Evolutionary conservation across 2,113 vertebrate species (phyloP), one percentile per base, ranked within the genome.

Genomic region (Speoplatyrhinus poulsoni): DNA sequence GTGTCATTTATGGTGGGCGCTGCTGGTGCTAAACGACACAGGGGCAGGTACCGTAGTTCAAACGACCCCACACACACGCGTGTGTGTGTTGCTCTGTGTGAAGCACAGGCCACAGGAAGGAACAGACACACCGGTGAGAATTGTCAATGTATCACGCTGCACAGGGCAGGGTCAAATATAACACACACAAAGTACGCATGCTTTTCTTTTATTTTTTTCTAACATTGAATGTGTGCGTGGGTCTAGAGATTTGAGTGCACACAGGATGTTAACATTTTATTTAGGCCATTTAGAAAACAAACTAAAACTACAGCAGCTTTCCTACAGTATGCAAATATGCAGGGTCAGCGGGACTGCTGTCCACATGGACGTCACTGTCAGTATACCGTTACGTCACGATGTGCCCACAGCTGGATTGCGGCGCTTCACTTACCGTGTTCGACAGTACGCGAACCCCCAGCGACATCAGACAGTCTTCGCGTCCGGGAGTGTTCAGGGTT

Each of bases 361-460:
- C 11, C 49, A 11, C 4, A 12, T 11, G 49, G 36, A 11, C 12
- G 10, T 52, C 12, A 15, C 49, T 52, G 49, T 12, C 26, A 26
- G 26, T 26, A 26, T 2, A 26, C 26, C 10, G 11, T 52, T 11
- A 52, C 49, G 49, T 15, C 1, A 52, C 49, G 49, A 15, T 3
- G 3, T 52, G 3, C 49, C 49, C 13, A 11, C 52, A 53, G 13
- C 52, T 53, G 13, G 26, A 26, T 26, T 3, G 52, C 13, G 6
- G 10, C 6, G n/a, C 17, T 19, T 6, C 9, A 67, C 85, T 88
- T 79, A 92, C 91, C 87, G 15, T 67, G 60, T 13, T 75, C 53
- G 1, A 63, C 57, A 2, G 11, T 36, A 46, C 85, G 69, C 1
- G 62, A 62, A 13, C 65, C 60, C 13, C 46, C 67, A 13, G 9